Conservation (phyloP, 2,113 vertebrate species). For the Cyphomyrus plagiostoma region DNA sequence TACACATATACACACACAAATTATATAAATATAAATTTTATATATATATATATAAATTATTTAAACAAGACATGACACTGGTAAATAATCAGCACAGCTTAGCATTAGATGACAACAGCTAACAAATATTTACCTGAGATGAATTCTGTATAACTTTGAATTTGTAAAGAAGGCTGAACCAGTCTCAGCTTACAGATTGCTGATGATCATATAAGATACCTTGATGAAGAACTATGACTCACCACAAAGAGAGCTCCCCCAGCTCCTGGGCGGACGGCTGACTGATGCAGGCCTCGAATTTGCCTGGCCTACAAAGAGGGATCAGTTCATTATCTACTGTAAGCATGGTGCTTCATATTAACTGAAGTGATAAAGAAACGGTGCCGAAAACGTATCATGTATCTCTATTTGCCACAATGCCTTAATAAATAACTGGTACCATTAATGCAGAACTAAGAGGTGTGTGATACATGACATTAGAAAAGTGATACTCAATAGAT, state of each 20-base stretch:
- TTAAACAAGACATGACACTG: not conserved
- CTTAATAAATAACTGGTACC: not conserved
- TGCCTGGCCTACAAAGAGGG: conserved; percentile 64
- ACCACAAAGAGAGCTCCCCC: conserved; percentile 89
- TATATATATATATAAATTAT: not conserved
- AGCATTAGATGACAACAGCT: not conserved
- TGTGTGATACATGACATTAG: not conserved
- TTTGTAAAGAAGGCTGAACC: not conserved
- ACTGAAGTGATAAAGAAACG: not conserved
- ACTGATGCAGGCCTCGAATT: conserved; percentile 69
- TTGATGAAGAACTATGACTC: conserved; percentile 38
- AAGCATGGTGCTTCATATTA: not conserved
- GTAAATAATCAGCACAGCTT: not conserved
- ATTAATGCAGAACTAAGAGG: not conserved
- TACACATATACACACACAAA: too few species aligned
- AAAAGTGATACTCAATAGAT: not conserved
- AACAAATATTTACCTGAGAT: not conserved
- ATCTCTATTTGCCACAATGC: not conserved
- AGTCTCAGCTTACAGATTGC: not conserved
- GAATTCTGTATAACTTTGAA: not conserved
- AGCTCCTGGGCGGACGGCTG: conserved; percentile 65
- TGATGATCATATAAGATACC: not conserved
- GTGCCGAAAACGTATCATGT: not conserved
- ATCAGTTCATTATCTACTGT: not conserved
- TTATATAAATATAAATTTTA: too few species aligned